A percentile compares a stretch with the other conserved stretches of the same genome.
Conservation (phyloP, 1,140 invertebrate genomes). For the Dreissena rostriformis region DNA sequence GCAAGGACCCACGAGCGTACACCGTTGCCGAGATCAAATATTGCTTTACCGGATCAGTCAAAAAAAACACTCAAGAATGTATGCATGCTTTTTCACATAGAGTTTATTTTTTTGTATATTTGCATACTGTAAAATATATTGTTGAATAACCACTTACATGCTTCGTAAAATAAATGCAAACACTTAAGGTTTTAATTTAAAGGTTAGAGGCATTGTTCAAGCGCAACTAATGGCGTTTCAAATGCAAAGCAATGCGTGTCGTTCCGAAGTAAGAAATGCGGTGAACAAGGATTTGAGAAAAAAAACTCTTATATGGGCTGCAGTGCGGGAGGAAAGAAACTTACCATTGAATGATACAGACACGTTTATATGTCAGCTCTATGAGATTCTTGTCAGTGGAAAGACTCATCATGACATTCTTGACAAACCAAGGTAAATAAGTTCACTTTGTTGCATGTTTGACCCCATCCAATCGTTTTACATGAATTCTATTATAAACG, state of each 20-base stretch:
- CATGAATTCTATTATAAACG: too few species aligned
- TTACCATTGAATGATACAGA: neutral
- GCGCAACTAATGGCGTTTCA: neutral
- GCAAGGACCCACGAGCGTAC: neutral
- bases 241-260: neutral
- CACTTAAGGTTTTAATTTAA: neutral
- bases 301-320: neutral
- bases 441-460: too few species aligned
- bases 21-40: neutral
- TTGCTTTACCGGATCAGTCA: neutral
- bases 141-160: too few species aligned
- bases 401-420: neutral
- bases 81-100: neutral
- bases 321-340: neutral
- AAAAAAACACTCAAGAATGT: slow-evolving; percentile 10
- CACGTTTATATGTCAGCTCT: neutral
- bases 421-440: too few species aligned
- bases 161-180: too few species aligned
- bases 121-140: too few species aligned
- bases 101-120: too few species aligned
- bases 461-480: too few species aligned
- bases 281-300: neutral
- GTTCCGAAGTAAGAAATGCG: neutral
- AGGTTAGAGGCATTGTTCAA: neutral
- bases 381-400: neutral